Evolutionary conservation across 1,140 invertebrate genomes (phyloP), one percentile per base, ranked within the genome.

Genomic region (Anoplolepis gracilipes): DNA sequence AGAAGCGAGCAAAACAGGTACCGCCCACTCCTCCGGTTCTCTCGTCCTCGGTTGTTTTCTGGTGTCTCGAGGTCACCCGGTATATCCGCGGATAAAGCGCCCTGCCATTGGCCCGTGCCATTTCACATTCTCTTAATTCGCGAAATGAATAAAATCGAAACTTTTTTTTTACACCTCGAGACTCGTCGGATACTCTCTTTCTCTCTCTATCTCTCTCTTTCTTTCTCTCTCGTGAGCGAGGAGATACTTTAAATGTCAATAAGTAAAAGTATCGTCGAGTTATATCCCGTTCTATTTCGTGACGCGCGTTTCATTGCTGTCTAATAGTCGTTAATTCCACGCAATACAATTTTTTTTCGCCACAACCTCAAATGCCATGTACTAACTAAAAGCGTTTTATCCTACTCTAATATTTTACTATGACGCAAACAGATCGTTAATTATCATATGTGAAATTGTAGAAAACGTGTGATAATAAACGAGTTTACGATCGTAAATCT

Each of bases 11-110:
- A 77, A 90, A 91, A 91, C 91, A 84, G 86, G 89, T 88, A 86
- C 69, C 91, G 90, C 90, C 92, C 88, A 92, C 91, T 90, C 62
- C 10, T 53, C 13, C 70, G 85, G 61, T 82, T 87, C 64, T 87
- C 64, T 81, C 85, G 90, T 89, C 91, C 91, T 89, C 86, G 89
- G 86, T 85, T 85, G 77, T 88, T 89, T 92, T 91, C 88, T 89
- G 87, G 87, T 85, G 84, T 88, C 89, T 88, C 92, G 92, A 92
- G 92, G 92, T 91, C 92, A 91, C 90, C 90, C 85, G 88, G 89
- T 92, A 89, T 91, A 88, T 87, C 79, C 78, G 84, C 76, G 57
- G 86, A 53, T 55, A 85, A 90, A 79, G 46, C 87, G 87, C 85
- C 19, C 30, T 28, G 28, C 72, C 61, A 65, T 36, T 82, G 73